A percentile compares a stretch with the other conserved stretches of the same genome.
These are phyloP conservation scores for Octodonta nipae DNA, from an alignment of 2,888 invertebrate genomes.

Conservation along the genomic window DNA sequence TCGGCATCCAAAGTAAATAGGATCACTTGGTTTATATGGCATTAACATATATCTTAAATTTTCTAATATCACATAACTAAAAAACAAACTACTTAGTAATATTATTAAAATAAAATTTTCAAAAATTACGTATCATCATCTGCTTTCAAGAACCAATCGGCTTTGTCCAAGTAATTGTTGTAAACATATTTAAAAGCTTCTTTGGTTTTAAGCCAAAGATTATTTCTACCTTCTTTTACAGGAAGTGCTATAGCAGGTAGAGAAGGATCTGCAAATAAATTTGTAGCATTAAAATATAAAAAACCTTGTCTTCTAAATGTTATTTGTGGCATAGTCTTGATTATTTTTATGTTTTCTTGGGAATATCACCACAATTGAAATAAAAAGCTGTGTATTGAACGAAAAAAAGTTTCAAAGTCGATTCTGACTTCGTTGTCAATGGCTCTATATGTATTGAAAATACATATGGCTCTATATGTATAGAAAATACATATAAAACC, in stretches of 20 bases:
- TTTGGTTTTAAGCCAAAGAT: constrained; percentile 95
- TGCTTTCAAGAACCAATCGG: constrained; percentile 96
- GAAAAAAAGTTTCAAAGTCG: too few species aligned
- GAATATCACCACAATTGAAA: too few species aligned
- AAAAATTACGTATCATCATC: constrained; percentile 82
- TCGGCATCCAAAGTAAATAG: constrained; percentile 81
- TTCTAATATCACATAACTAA: constrained; percentile 83
- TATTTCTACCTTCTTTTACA: constrained; percentile 76
- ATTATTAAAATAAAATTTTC: constrained; percentile 1
- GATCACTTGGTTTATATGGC: constrained; percentile 55
- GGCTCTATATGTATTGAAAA: too few species aligned
- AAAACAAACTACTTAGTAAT: constrained; percentile 18
- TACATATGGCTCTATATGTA: too few species aligned
- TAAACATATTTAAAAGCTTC: constrained; percentile 82
- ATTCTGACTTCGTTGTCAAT: too few species aligned
- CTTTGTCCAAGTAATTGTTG: constrained; percentile 67
- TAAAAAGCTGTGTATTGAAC: too few species aligned
- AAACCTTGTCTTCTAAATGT: too few species aligned
- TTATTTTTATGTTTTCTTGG: too few species aligned
- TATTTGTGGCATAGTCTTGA: too few species aligned
- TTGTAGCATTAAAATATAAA: neutral
- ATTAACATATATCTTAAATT: constrained; percentile 83
- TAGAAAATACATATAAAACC: too few species aligned
- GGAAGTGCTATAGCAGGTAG: constrained; percentile 72
- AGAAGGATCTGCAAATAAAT: constrained; percentile 48